Base-by-base conservation (phyloP, 2,797 vertebrate genomes). In the Craterocephalus amniculus region DNA sequence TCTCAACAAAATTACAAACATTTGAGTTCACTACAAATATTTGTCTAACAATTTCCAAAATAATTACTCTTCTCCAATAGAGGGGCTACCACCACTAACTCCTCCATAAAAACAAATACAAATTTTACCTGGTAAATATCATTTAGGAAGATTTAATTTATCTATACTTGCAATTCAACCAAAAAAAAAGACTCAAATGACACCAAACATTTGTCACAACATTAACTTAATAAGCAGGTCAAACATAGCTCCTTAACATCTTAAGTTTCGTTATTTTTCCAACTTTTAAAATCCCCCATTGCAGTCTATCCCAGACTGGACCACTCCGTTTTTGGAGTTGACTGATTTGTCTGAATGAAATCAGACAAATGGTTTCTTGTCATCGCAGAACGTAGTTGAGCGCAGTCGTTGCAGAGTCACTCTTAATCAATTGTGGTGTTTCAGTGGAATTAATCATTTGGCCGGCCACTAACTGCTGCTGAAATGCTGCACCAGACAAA, bases 371-470 rank as follows among this genome's bases (percentile, higher is more conserved):
- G 49, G 22, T 26, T 22, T 24, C 22, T 26, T 26, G 24, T 12
- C 4, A 13, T 26, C 2, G 49, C n/a, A 26, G 29, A 29, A 62
- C 45, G 48, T 43, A 13, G 11, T 40, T 40, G 3, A 22, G 20
- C 9, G n/a, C 3, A 20, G 18, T 32, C 38, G 24, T 29, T 54
- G 34, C 14, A 20, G 22, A 34, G 59, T 52, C 64, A 72, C 34
- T 40, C 36, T 31, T 52, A 59, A 85, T 32, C 52, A 1, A 18
- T n/a, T 54, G 69, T 79, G 74, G 69, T 71, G 66, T 81, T 74
- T 74, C 40, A 45, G 24, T 16, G 26, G 64, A 49, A 52, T 63
- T 3, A 24, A 81, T 77, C 29, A 70, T 81, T 67, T 49, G 43
- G 16, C 60, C 64, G 51, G 57, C 34, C 24, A 43, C 55, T 18